Conservation (phyloP, 2,113 vertebrate genomes). For the Neoarius graeffei region DNA sequence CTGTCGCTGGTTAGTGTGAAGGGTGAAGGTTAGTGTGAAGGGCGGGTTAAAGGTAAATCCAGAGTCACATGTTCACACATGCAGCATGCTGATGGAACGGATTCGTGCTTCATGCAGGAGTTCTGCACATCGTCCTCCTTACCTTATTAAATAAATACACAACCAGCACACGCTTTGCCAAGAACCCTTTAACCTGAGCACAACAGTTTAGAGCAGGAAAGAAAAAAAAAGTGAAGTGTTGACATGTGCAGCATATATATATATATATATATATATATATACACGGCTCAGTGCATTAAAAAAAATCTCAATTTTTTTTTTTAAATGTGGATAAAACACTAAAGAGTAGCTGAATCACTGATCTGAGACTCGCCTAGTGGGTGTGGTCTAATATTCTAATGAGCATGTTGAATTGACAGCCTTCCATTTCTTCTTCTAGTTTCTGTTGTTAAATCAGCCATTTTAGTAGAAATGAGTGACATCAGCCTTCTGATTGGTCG, state of each 20-base stretch:
- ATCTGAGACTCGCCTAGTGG: not conserved
- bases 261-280: too few species aligned
- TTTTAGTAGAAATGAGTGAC: not conserved
- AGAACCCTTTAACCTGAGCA: conserved; percentile 86
- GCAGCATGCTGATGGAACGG: conserved; percentile 20
- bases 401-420: not conserved
- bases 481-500: not conserved
- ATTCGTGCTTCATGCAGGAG: conserved; percentile 24
- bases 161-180: conserved; percentile 88
- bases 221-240: conserved; percentile 11
- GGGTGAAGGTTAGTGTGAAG: not conserved
- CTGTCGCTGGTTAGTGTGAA: not conserved
- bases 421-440: too few species aligned
- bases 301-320: not conserved
- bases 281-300: not conserved
- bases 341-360: not conserved
- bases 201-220: conserved; percentile 61
- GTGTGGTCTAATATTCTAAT: conserved; percentile 8
- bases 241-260: not conserved
- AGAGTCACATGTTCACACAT: not conserved
- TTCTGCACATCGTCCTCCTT: conserved; percentile 60
- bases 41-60: not conserved
- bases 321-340: too few species aligned
- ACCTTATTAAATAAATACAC: conserved; percentile 99
- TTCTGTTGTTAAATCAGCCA: too few species aligned